These are phyloP conservation scores for Xiphorhynchus elegans DNA, from an alignment of 2,113 vertebrate genomes.

Conservation along the genomic window DNA sequence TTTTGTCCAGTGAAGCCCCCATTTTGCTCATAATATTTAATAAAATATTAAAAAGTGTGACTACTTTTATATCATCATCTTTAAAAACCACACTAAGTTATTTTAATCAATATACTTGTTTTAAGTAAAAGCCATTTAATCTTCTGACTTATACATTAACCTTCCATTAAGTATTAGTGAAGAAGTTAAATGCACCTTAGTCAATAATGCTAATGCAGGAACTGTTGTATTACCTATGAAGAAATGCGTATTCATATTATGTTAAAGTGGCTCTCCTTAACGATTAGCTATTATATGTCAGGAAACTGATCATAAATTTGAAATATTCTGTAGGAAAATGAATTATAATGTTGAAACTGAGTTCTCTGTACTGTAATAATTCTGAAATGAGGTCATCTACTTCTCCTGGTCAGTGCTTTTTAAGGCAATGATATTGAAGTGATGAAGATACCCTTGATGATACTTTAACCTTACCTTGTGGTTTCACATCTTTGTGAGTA, in stretches of 20 bases:
- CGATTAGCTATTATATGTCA: slow-evolving; percentile 85
- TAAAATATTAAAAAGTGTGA: slow-evolving; percentile 81
- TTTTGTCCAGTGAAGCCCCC: slow-evolving; percentile 63
- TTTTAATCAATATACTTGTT: slow-evolving; percentile 96
- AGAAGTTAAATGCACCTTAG: slow-evolving; percentile 90
- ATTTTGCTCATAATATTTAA: slow-evolving; percentile 77
- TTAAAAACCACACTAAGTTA: slow-evolving; percentile 84
- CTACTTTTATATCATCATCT: slow-evolving; percentile 84
- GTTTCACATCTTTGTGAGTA: slow-evolving; percentile 83
- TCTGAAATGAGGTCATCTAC: slow-evolving; percentile 87
- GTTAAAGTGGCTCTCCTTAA: slow-evolving; percentile 88
- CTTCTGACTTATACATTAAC: slow-evolving; percentile 94
- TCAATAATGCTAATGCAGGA: slow-evolving; percentile 94
- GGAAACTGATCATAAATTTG: slow-evolving; percentile 85
- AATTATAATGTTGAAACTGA: slow-evolving; percentile 89
- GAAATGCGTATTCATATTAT: slow-evolving; percentile 93
- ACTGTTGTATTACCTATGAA: slow-evolving; percentile 83
- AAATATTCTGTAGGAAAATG: slow-evolving; percentile 86
- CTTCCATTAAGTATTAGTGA: slow-evolving; percentile 98
- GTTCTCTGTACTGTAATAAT: slow-evolving; percentile 88
- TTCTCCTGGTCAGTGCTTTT: slow-evolving; percentile 88
- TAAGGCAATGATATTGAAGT: slow-evolving; percentile 93
- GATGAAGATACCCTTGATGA: slow-evolving; percentile 87
- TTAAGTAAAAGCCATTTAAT: slow-evolving; percentile 94
- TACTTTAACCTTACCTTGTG: slow-evolving; percentile 84